Evolutionary conservation across 2,888 invertebrate species (phyloP).

Genomic region (Ctena decussata): DNA sequence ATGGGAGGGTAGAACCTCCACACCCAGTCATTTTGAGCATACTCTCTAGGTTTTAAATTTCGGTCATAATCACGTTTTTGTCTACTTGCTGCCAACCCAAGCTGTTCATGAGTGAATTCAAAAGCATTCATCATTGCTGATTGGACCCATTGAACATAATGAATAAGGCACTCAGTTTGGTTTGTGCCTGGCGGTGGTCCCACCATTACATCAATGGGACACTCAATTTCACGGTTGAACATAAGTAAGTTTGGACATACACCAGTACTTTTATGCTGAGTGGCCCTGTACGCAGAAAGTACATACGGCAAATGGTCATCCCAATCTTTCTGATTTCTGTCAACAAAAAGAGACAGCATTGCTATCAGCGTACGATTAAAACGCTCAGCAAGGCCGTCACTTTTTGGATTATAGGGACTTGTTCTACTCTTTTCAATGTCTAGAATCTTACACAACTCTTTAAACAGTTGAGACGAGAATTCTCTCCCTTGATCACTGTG

Average conservation of each 20-base stretch:
- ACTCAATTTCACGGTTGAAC: neutral
- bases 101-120: too few species aligned
- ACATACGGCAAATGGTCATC: too few species aligned
- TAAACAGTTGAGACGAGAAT: neutral
- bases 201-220: too few species aligned
- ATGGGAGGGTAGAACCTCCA: neutral
- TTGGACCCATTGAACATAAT: neutral
- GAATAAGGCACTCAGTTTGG: neutral
- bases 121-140: too few species aligned
- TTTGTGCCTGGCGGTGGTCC: neutral
- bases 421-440: too few species aligned
- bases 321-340: constrained; percentile 1
- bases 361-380: constrained; percentile 29
- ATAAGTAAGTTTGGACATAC: neutral
- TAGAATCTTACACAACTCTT: neutral
- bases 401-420: neutral
- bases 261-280: too few species aligned
- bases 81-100: too few species aligned
- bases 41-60: neutral
- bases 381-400: neutral
- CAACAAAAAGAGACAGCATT: neutral
- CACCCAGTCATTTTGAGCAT: neutral
- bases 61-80: neutral
- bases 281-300: too few species aligned
- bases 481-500: too few species aligned